These are phyloP conservation scores for Boleophthalmus pectinirostris DNA, from an alignment of 2,113 vertebrate genomes.

Conservation along the genomic window DNA sequence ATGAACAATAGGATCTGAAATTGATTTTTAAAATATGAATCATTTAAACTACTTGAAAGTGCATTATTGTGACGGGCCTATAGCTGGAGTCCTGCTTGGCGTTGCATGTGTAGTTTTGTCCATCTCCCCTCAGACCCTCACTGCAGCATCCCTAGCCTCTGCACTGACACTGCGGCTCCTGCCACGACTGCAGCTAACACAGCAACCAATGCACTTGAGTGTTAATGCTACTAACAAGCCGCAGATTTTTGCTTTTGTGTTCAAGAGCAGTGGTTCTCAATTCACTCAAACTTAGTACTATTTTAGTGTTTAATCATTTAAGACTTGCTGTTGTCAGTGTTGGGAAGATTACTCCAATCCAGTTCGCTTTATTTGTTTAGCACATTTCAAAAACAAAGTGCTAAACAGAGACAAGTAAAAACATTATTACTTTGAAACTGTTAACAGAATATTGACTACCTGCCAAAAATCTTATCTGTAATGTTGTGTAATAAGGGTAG, in stretches of 20 bases:
- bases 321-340: background rate
- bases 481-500: too few relatives aligned
- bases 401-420: too few relatives aligned
- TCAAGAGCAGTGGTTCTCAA: constrained; percentile 49
- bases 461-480: too few relatives aligned
- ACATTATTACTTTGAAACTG: too few relatives aligned
- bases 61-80: background rate
- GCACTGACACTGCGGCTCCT: constrained; percentile 22
- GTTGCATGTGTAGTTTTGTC: background rate
- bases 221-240: constrained; percentile 9
- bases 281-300: constrained; percentile 7
- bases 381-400: too few relatives aligned
- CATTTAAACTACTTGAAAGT: too few relatives aligned
- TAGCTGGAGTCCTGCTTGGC: constrained; percentile 23
- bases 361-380: too few relatives aligned
- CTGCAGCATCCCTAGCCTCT: constrained; percentile 18
- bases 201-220: constrained; percentile 24
- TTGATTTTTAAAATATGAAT: too few relatives aligned
- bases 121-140: constrained; percentile 5
- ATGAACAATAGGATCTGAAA: too few relatives aligned
- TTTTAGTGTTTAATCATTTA: constrained; percentile 23
- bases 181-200: constrained; percentile 42
- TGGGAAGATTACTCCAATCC: too few relatives aligned
- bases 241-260: constrained; percentile 8
- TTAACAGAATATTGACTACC: too few relatives aligned